Percentiles rank a stretch among this genome's conserved stretches.
Conservation (phyloP, 2,113 vertebrate genomes). For the Epinephelus cyanopodus region DNA sequence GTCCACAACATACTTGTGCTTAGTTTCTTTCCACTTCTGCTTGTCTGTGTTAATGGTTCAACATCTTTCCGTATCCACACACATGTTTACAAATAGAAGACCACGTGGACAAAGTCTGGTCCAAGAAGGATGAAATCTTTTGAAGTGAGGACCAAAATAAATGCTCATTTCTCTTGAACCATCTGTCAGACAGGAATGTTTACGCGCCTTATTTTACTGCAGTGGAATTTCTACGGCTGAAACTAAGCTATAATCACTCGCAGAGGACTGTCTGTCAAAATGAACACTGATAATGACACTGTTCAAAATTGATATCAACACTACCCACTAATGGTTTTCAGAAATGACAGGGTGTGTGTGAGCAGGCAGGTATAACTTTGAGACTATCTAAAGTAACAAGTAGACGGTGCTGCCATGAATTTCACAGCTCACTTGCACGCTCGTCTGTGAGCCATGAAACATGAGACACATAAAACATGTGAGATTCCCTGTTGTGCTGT, state of each 20-base stretch:
- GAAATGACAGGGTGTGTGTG: slow-evolving; percentile 19
- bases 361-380: not conserved
- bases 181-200: slow-evolving; percentile 13
- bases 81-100: not conserved
- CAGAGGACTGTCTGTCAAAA: slow-evolving; percentile 11
- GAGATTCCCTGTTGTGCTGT: slow-evolving; percentile 47
- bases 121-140: not conserved
- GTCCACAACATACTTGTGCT: too few species aligned
- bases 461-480: slow-evolving; percentile 34
- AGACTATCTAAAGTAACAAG: not conserved
- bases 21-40: too few species aligned
- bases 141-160: not conserved
- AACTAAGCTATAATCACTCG: slow-evolving; percentile 26
- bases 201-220: not conserved
- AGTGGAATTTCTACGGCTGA: not conserved
- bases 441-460: slow-evolving; percentile 29
- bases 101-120: not conserved
- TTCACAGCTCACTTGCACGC: slow-evolving; percentile 21
- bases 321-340: not conserved
- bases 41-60: not conserved
- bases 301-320: slow-evolving; percentile 3
- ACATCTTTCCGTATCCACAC: not conserved
- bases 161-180: not conserved
- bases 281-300: slow-evolving; percentile 4
- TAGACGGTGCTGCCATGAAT: not conserved